Evolutionary conservation across 2,797 vertebrate species (phyloP).

Genomic region (Hapalemur alaotrensis): DNA sequence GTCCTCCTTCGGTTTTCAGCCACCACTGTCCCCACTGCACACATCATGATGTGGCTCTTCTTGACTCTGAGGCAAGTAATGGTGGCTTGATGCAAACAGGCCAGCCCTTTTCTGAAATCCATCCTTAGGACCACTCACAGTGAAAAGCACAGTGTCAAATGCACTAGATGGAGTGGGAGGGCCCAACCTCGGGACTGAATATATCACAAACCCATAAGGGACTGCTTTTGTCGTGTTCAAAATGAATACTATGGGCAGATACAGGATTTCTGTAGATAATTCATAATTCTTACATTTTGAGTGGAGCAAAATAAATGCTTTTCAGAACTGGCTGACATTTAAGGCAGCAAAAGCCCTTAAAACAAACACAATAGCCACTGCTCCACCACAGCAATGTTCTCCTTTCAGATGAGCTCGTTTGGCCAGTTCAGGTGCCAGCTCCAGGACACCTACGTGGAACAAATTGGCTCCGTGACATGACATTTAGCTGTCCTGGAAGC

Average conservation of each 20-base stretch:
- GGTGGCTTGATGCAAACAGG: not conserved
- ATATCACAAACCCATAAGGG: not conserved
- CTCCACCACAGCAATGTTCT: not conserved
- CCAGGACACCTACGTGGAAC: not conserved
- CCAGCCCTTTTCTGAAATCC: not conserved
- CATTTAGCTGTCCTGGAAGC: not conserved
- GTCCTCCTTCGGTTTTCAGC: not conserved
- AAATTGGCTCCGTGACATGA: not conserved
- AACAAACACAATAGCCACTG: not conserved
- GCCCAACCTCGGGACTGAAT: not conserved
- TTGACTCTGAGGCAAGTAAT: not conserved
- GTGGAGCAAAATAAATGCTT: not conserved
- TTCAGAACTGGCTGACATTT: slow-evolving; percentile 4
- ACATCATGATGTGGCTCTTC: fast-evolving
- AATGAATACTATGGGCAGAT: not conserved
- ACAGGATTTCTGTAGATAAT: not conserved
- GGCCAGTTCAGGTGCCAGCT: not conserved
- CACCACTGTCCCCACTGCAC: not conserved
- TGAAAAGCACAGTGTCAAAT: not conserved
- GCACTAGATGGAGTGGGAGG: not conserved
- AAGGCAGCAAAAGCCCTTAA: not conserved
- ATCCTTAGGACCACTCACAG: not conserved
- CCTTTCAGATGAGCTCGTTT: not conserved
- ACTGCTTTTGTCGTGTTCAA: not conserved
- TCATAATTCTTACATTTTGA: not conserved